phyloP scores from a whole-genome alignment of 2,888 invertebrate species.

The Cheilosia urbana region DNA sequence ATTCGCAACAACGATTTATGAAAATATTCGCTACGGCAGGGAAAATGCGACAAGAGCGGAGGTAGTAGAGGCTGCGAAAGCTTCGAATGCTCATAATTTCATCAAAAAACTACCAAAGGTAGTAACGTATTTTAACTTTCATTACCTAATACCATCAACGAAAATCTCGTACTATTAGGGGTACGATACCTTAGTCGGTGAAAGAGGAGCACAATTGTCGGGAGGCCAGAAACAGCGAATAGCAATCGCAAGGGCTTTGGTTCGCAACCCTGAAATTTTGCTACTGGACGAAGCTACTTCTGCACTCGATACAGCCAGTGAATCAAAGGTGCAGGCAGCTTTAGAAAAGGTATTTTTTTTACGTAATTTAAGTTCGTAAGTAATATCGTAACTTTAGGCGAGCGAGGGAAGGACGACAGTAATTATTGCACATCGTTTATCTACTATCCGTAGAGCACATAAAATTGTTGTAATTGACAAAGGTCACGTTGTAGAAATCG shows the following conservation, averaged over 20 bases:
- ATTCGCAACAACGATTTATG: constrained; percentile 92
- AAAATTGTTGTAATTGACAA: constrained; percentile 89
- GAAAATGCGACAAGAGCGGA: constrained; percentile 87
- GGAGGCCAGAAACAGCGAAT: constrained; percentile 97
- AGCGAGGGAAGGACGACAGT: constrained; percentile 90
- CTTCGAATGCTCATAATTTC: constrained; percentile 91
- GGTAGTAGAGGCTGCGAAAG: constrained; percentile 88
- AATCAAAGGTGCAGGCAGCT: constrained; percentile 93
- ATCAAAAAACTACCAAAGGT: constrained; percentile 89
- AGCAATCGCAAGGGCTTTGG: constrained; percentile 94
- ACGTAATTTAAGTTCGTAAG: not conserved
- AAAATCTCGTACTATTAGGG: constrained; percentile 84
- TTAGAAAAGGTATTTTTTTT: constrained; percentile 86
- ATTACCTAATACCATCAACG: not conserved
- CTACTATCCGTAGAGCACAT: constrained; percentile 90
- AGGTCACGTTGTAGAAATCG: constrained; percentile 88
- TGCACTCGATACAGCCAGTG: constrained; percentile 93
- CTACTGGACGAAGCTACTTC: constrained; percentile 95
- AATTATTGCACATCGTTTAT: constrained; percentile 91
- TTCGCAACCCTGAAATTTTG: constrained; percentile 91
- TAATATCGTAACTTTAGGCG: constrained; percentile 83
- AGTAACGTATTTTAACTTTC: constrained; percentile 23
- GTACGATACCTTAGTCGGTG: constrained; percentile 93
- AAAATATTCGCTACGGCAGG: constrained; percentile 94
- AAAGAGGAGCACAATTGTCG: constrained; percentile 91